phyloP scores from a whole-genome alignment of 2,888 invertebrate genomes.

The Tyria jacobaeae region DNA sequence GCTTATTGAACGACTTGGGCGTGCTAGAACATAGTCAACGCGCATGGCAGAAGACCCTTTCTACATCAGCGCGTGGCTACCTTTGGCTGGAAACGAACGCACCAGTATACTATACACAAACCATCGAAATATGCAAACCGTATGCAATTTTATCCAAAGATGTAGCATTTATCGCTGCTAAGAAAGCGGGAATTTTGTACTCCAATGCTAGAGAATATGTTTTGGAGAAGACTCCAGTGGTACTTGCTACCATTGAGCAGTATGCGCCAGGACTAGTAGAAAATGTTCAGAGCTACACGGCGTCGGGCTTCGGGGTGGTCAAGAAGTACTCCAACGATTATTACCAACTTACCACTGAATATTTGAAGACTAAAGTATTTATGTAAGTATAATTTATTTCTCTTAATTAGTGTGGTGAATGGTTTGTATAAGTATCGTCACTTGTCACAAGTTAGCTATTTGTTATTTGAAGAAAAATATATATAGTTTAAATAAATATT shows the following conservation, averaged over 20 bases:
- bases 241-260: slow-evolving; percentile 86
- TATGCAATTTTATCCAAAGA: slow-evolving; percentile 88
- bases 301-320: slow-evolving; percentile 73
- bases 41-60: slow-evolving; percentile 87
- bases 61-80: slow-evolving; percentile 88
- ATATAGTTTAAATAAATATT: too few species aligned
- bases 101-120: slow-evolving; percentile 88
- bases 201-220: slow-evolving; percentile 82
- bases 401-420: not conserved
- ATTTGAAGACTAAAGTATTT: slow-evolving; percentile 91
- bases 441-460: too few species aligned
- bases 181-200: slow-evolving; percentile 81
- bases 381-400: slow-evolving; percentile 87
- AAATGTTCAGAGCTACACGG: slow-evolving; percentile 84
- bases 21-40: slow-evolving; percentile 88
- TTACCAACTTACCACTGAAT: slow-evolving; percentile 84
- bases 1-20: slow-evolving; percentile 88
- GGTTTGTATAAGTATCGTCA: too few species aligned
- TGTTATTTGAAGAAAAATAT: too few species aligned
- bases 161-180: slow-evolving; percentile 82
- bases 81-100: slow-evolving; percentile 89
- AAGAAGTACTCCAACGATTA: slow-evolving; percentile 83
- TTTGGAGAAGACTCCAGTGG: slow-evolving; percentile 80
- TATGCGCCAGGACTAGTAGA: slow-evolving; percentile 91
- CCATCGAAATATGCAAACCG: slow-evolving; percentile 86